Base-by-base conservation (phyloP, 2,888 invertebrate species). In the Clitarchus hookeri region DNA sequence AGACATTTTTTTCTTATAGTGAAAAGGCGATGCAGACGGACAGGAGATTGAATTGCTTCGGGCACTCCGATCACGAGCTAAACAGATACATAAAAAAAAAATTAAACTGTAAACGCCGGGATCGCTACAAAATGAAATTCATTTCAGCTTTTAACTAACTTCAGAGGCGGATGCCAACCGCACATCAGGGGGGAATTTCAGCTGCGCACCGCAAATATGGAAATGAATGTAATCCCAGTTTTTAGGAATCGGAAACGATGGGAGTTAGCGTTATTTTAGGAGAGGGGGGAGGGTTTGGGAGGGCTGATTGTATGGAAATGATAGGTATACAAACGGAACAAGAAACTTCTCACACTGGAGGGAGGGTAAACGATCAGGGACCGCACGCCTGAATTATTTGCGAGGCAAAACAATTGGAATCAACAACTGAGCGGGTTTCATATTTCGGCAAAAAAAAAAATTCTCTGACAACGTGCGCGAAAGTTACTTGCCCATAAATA, bases 171-270 rank as follows among this genome's bases (percentile, higher is more conserved):
- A 19, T n/a, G 23, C n/a, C 16, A 23, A 23, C 65, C 65, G n/a
- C 65, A 65, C 11, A 3, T 11, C 13, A 65, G 8, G 65, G 6
- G 65, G n/a, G 65, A 65, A 65, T 16, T 23, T 65, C 19, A 65
- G 65, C 36, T 36, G 2, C n/a, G 23, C 65, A 23, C 65, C 65
- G 65, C 65, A 65, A 65, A 65, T 65, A 65, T 65, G 65, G 65
- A 65, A 65, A 65, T 65, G 65, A n/a, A 65, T 65, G 65, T n/a
- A 65, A 65, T 65, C 65, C 12, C 65, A 65, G 65, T 65, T 65
- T 65, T 65, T 65, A 65, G 65, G 65, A 19, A 8, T n/a, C 0
- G 65, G 65, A 48, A 48, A 16, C 11, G 48, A 48, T 1, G 16
- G 16, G 16, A 48, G n/a, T n/a, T n/a, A n/a, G n/a, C n/a, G n/a